phyloP scores from a whole-genome alignment of 1,140 invertebrate species.

The Prorops nasuta region DNA sequence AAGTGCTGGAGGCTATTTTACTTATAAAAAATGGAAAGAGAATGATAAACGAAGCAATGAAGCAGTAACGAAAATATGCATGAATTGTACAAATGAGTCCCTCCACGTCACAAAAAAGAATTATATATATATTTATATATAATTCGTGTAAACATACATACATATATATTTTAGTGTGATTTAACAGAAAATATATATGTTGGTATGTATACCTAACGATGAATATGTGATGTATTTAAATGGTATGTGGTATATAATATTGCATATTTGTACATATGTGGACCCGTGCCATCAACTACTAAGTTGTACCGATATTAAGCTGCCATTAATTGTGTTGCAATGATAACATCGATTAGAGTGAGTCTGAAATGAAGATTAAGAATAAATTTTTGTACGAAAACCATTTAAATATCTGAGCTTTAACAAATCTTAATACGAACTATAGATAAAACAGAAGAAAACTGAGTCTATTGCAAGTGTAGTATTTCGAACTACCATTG shows the following conservation, averaged over 20 bases:
- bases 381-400: not conserved
- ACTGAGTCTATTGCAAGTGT: too few relatives aligned
- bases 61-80: slow-evolving; percentile 53
- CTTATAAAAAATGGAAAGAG: slow-evolving; percentile 37
- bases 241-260: slow-evolving; percentile 57
- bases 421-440: not conserved
- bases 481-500: too few relatives aligned
- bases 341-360: slow-evolving; percentile 23
- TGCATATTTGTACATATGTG: slow-evolving; percentile 56
- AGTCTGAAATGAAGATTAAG: slow-evolving; percentile 1
- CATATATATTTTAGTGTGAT: too few relatives aligned
- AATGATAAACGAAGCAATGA: slow-evolving; percentile 52
- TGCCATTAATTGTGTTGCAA: slow-evolving; percentile 28
- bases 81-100: slow-evolving; percentile 57
- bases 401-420: not conserved
- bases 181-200: slow-evolving; percentile 45
- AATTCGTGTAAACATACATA: too few relatives aligned
- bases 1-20: slow-evolving; percentile 46
- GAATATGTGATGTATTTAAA: slow-evolving; percentile 58
- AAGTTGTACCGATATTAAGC: slow-evolving; percentile 53
- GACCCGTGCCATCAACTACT: slow-evolving; percentile 55
- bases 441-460: too few relatives aligned
- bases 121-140: slow-evolving; percentile 45
- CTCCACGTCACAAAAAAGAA: slow-evolving; percentile 54
- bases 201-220: slow-evolving; percentile 39